phyloP scores from a whole-genome alignment of 2,113 vertebrate species.

The Oophaga pumilio region DNA sequence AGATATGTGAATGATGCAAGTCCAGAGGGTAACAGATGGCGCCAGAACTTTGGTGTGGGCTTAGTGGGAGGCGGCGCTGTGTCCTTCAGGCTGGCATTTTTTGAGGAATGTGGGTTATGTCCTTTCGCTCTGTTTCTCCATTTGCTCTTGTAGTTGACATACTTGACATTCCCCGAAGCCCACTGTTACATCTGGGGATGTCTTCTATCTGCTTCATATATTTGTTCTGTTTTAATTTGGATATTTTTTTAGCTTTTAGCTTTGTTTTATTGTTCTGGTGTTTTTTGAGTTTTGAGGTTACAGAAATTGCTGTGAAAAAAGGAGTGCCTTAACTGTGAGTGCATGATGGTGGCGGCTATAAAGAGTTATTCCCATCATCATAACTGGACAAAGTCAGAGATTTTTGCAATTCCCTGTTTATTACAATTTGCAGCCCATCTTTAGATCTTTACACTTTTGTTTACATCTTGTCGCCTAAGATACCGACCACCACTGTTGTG shows the following conservation, averaged over 20 bases:
- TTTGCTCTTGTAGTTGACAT: conserved; percentile 63
- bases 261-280: too few species aligned
- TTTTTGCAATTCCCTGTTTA: too few species aligned
- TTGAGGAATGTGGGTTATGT: conserved; percentile 59
- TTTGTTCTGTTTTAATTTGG: background rate
- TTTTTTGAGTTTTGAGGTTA: too few species aligned
- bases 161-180: conserved; percentile 64
- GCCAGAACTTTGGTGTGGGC: conserved; percentile 59
- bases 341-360: too few species aligned
- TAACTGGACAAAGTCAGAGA: too few species aligned
- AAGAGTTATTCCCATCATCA: too few species aligned
- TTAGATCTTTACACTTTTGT: too few species aligned
- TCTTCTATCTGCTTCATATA: background rate
- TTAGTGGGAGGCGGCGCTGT: conserved; percentile 53
- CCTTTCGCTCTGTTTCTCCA: conserved; percentile 61
- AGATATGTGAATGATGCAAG: background rate
- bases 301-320: too few species aligned
- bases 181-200: background rate
- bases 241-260: background rate
- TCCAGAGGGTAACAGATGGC: conserved; percentile 60
- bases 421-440: too few species aligned
- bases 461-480: too few species aligned
- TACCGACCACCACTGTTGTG: too few species aligned
- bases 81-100: conserved; percentile 59
- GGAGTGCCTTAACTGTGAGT: too few species aligned